phyloP scores from a whole-genome alignment of 2,888 invertebrate genomes.

The Idaea straminata region DNA sequence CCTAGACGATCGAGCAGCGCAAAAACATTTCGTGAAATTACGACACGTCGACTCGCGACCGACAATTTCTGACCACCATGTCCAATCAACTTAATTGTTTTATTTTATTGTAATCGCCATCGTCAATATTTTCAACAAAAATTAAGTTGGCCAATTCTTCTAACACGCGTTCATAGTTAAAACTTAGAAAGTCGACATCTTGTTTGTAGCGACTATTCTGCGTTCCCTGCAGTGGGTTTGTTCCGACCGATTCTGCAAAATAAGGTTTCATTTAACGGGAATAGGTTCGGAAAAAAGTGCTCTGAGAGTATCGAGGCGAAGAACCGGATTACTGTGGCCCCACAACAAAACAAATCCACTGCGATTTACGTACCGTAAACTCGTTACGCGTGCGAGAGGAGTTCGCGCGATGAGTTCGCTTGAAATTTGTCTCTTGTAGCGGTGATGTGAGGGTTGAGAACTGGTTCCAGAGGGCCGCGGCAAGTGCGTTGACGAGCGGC shows the following conservation, averaged over 20 bases:
- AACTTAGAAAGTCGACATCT: constrained; percentile 79
- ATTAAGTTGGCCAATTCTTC: constrained; percentile 62
- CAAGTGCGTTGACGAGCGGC: constrained; percentile 49
- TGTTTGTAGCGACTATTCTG: constrained; percentile 72
- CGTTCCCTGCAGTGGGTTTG: constrained; percentile 52
- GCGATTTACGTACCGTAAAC: constrained; percentile 79
- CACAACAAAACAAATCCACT: constrained; percentile 73
- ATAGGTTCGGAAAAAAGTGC: constrained; percentile 67
- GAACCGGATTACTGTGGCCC: constrained; percentile 70
- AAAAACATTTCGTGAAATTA: constrained; percentile 54
- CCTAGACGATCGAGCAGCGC: constrained; percentile 44
- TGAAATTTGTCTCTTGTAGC: constrained; percentile 57
- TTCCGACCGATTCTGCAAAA: constrained; percentile 61
- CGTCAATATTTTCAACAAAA: constrained; percentile 63
- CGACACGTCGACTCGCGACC: constrained; percentile 45
- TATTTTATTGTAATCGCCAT: constrained; percentile 54
- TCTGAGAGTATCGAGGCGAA: constrained; percentile 60
- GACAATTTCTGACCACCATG: constrained; percentile 40
- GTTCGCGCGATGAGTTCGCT: constrained; percentile 43
- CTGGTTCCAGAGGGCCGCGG: constrained; percentile 36
- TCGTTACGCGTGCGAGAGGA: constrained; percentile 72
- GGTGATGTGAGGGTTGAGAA: constrained; percentile 49
- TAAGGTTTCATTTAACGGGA: constrained; percentile 69
- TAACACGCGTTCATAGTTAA: constrained; percentile 68
- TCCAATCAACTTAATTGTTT: constrained; percentile 65